Evolutionary conservation across 1,140 invertebrate species (phyloP).

Genomic region (Geopemphigus sp.): DNA sequence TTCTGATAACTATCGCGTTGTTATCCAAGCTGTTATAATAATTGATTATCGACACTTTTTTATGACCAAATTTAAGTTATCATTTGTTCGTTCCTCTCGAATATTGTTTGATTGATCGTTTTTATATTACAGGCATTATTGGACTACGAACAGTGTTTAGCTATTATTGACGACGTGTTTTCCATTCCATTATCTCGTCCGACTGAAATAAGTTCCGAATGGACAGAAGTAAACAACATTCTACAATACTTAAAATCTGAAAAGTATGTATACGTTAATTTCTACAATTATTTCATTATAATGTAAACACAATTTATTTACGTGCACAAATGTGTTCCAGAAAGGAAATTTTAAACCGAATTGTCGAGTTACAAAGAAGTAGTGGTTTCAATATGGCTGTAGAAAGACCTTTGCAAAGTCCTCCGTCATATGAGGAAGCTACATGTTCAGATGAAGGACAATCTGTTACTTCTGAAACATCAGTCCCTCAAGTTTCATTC

Average conservation of each 20-base stretch:
- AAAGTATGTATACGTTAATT: background rate
- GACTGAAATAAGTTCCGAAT: background rate
- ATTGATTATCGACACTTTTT: too few relatives aligned
- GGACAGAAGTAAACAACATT: conserved; percentile 17
- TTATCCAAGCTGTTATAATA: background rate
- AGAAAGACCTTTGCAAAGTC: conserved; percentile 31
- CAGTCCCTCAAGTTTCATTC: conserved; percentile 8
- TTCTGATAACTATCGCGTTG: too few relatives aligned
- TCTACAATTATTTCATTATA: background rate
- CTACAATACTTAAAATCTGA: conserved; percentile 31
- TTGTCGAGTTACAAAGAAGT: conserved; percentile 23
- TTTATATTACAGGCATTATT: conserved; percentile 13
- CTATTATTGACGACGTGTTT: background rate
- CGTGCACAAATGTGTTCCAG: conserved; percentile 1
- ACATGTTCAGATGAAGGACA: conserved; percentile 17
- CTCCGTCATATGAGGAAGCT: conserved; percentile 38
- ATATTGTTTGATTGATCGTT: background rate
- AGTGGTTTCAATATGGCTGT: conserved; percentile 20
- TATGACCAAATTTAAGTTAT: too few relatives aligned
- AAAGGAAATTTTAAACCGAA: conserved; percentile 37
- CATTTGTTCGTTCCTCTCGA: background rate
- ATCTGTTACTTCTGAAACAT: background rate
- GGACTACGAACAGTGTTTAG: conserved; percentile 28
- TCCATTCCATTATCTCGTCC: background rate
- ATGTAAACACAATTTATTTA: background rate